phyloP scores from a whole-genome alignment of 1,140 invertebrate genomes.

The Drosophila pachea region DNA sequence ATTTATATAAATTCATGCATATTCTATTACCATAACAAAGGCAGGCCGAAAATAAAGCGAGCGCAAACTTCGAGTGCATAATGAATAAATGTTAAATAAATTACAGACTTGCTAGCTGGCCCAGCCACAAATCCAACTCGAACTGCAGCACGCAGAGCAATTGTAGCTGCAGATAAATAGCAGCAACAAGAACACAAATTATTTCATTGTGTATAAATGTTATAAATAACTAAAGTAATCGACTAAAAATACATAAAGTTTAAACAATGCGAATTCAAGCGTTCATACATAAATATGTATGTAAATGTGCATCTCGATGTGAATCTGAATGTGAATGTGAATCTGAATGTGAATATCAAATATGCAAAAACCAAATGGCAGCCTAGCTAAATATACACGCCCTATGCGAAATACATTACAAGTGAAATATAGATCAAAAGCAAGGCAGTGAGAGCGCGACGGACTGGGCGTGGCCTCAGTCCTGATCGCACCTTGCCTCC shows the following conservation, averaged over 20 bases:
- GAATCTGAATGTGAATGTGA: conserved; percentile 11
- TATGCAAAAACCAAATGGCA: conserved; percentile 54
- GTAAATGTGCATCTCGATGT: not conserved
- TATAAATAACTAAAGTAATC: conserved; percentile 71
- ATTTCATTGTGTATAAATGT: conserved; percentile 73
- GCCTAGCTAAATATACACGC: conserved; percentile 72
- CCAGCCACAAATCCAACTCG: conserved; percentile 28
- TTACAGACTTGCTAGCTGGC: conserved; percentile 34
- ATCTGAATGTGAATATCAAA: conserved; percentile 48
- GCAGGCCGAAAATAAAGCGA: conserved; percentile 27
- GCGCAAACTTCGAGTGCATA: conserved; percentile 57
- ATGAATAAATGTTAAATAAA: conserved; percentile 72
- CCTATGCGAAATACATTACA: conserved; percentile 63
- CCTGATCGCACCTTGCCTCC: conserved; percentile 37
- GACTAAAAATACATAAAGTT: conserved; percentile 43
- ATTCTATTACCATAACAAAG: conserved; percentile 62
- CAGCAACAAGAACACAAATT: conserved; percentile 53
- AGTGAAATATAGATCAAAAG: conserved; percentile 39
- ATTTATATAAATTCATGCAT: conserved; percentile 58
- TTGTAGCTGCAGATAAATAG: conserved; percentile 26
- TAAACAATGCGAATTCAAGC: conserved; percentile 23
- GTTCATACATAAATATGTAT: conserved; percentile 6
- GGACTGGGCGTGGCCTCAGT: conserved; percentile 5
- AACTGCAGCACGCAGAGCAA: conserved; percentile 3
- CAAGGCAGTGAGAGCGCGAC: not conserved